phyloP scores from a whole-genome alignment of 2,888 invertebrate genomes.

The Cephus spinipes region DNA sequence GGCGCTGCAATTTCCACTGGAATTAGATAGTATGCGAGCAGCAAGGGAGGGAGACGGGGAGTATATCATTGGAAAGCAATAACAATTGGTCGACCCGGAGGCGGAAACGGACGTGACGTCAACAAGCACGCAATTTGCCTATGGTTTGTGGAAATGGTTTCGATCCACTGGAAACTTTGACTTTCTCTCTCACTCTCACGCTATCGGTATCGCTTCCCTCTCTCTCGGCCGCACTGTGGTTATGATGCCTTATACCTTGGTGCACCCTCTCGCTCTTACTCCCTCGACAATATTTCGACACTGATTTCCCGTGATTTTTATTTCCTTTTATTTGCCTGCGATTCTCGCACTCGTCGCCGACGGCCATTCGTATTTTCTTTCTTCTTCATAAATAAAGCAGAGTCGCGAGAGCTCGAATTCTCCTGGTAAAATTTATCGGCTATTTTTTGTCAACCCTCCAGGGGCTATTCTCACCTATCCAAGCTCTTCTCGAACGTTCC shows the following conservation, averaged over 20 bases:
- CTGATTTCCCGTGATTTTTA: not conserved
- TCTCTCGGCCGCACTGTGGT: slow-evolving; percentile 8
- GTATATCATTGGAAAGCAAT: slow-evolving; percentile 48
- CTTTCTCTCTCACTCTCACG: slow-evolving; percentile 17
- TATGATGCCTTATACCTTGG: not conserved
- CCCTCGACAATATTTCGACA: not conserved
- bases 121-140: slow-evolving; percentile 56
- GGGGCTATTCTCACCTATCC: too few species aligned
- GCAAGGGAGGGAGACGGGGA: not conserved
- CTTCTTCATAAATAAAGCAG: too few species aligned
- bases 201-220: not conserved
- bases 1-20: too few species aligned
- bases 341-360: too few species aligned
- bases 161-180: slow-evolving; percentile 24
- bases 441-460: too few species aligned
- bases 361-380: too few species aligned
- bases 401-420: too few species aligned
- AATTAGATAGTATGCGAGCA: too few species aligned
- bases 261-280: not conserved
- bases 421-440: too few species aligned
- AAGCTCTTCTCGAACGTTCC: too few species aligned
- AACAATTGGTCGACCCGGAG: slow-evolving; percentile 50
- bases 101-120: slow-evolving; percentile 56
- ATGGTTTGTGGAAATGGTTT: slow-evolving; percentile 44
- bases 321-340: too few species aligned